phyloP scores from a whole-genome alignment of 2,888 invertebrate species.

The Rhagonycha lutea region DNA sequence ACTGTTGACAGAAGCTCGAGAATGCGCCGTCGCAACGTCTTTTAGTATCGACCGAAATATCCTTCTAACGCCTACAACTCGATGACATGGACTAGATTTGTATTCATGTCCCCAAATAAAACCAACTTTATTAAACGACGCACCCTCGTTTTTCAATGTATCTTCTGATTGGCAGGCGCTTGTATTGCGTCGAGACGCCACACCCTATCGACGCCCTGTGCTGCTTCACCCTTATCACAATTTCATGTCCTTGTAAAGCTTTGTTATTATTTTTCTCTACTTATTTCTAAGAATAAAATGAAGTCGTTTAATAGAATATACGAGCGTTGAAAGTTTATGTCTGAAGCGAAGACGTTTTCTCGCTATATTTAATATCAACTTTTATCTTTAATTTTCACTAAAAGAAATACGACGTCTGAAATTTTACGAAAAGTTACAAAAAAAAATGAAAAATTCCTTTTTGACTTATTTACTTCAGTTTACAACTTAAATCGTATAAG shows the following conservation, averaged over 20 bases:
- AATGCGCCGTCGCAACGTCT: conserved; percentile 47
- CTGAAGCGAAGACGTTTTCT: conserved; percentile 34
- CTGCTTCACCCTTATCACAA: conserved; percentile 23
- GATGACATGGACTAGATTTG: conserved; percentile 35
- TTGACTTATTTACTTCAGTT: not conserved
- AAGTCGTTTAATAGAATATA: conserved; percentile 41
- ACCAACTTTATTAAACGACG: conserved; percentile 36
- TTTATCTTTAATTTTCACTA: not conserved
- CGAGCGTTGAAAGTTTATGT: conserved; percentile 33
- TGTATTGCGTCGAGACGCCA: conserved; percentile 61
- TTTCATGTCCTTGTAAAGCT: conserved; percentile 22
- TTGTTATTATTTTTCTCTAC: conserved; percentile 34
- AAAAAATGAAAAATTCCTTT: not conserved
- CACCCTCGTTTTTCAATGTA: conserved; percentile 31
- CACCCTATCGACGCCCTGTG: conserved; percentile 50
- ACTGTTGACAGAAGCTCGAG: conserved; percentile 24
- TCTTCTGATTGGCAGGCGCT: conserved; percentile 34
- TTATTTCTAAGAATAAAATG: conserved; percentile 41
- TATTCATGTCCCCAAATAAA: conserved; percentile 31
- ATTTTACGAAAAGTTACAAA: not conserved
- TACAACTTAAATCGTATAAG: not conserved
- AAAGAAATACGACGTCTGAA: not conserved
- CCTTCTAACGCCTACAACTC: conserved; percentile 29
- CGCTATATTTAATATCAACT: not conserved
- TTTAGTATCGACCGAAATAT: conserved; percentile 30